A percentile compares a stretch with the other conserved stretches of the same genome.
phyloP scores from a whole-genome alignment of 2,113 vertebrate species.

The Hypomesus transpacificus region DNA sequence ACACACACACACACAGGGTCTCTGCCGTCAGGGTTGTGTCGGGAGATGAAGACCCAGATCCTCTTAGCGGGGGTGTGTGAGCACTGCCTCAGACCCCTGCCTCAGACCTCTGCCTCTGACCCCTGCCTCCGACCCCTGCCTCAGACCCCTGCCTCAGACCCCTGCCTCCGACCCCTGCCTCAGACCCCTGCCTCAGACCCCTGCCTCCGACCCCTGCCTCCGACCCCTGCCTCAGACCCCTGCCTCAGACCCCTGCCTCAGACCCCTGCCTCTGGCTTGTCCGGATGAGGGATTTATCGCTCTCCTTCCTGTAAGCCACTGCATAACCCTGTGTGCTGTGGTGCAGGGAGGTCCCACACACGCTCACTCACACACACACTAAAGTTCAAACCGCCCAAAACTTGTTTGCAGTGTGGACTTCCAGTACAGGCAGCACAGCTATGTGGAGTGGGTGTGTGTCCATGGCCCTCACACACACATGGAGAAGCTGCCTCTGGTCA shows the following conservation, averaged over 20 bases:
- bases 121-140: slow-evolving; percentile 14
- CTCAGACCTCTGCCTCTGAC: background rate
- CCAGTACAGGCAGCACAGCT: background rate
- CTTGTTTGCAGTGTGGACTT: background rate
- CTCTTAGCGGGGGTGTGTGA: slow-evolving; percentile 46
- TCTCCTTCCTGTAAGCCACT: background rate
- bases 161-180: no score
- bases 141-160: slow-evolving; percentile 20
- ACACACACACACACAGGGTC: background rate
- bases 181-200: slow-evolving; percentile 22
- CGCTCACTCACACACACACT: slow-evolving; percentile 5
- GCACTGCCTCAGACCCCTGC: slow-evolving; percentile 19
- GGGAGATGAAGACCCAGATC: slow-evolving; percentile 34
- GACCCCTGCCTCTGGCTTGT: slow-evolving; percentile 8
- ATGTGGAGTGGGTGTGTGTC: background rate
- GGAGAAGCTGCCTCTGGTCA: background rate
- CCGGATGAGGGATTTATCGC: background rate
- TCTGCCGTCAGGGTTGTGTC: background rate
- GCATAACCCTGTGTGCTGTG: background rate
- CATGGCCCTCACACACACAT: background rate
- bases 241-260: slow-evolving; percentile 12
- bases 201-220: no score
- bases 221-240: slow-evolving; percentile 20
- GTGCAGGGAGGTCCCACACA: background rate
- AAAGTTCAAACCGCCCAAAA: background rate